Conservation (phyloP, 1,140 invertebrate genomes). For the Bilobella aurantiaca region DNA sequence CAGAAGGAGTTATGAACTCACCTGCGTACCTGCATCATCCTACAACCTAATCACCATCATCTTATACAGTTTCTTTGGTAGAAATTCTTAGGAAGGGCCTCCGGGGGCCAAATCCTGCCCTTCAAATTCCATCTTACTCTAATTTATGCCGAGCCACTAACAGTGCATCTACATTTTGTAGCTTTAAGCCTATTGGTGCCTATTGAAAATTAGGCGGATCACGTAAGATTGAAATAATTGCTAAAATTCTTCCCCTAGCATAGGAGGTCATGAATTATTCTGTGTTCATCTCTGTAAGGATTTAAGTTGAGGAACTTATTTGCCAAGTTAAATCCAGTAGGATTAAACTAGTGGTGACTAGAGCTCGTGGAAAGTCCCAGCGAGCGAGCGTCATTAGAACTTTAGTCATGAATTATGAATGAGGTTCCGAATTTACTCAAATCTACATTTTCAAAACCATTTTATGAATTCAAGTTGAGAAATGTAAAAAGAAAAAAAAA, state of each 20-base stretch:
- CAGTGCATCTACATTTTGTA: neutral
- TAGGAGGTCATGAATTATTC: neutral
- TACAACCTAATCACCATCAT: conserved; percentile 25
- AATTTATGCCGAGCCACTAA: neutral
- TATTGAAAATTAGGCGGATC: conserved; percentile 2
- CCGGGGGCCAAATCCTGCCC: neutral
- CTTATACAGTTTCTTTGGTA: neutral
- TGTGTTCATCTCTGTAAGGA: neutral
- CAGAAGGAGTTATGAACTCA: conserved; percentile 26
- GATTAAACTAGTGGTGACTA: neutral
- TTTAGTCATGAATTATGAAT: neutral
- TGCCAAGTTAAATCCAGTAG: neutral
- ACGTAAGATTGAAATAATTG: neutral
- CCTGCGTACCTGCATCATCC: too few species aligned
- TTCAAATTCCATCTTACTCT: neutral
- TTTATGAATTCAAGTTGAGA: neutral
- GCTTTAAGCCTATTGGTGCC: neutral
- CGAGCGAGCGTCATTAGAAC: neutral
- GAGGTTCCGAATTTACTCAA: neutral
- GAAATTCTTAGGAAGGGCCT: neutral
- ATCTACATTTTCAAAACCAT: too few species aligned
- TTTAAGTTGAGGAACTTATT: neutral
- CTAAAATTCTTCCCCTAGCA: neutral
- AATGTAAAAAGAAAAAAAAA: neutral
- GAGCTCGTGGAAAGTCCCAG: neutral